These are phyloP conservation scores for Thalassaphorura encarpata DNA, from an alignment of 1,140 invertebrate species.

Conservation along the genomic window DNA sequence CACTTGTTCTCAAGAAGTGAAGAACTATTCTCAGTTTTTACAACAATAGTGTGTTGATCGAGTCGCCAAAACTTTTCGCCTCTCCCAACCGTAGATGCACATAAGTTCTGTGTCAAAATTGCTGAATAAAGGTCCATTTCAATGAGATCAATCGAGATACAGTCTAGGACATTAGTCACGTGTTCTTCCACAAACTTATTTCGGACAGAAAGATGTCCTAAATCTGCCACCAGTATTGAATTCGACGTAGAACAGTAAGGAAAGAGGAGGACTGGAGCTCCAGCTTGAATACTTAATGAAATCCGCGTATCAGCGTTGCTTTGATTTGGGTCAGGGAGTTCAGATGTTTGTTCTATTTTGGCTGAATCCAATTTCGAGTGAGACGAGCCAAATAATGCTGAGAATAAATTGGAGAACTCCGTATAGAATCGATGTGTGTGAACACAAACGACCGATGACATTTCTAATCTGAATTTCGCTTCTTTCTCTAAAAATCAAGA, in stretches of 20 bases:
- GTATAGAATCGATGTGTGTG: constrained; percentile 88
- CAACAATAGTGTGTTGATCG: constrained; percentile 9
- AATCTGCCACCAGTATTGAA: constrained; percentile 66
- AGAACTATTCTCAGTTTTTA: constrained; percentile 34
- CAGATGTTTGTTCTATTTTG: neutral
- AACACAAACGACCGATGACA: constrained; percentile 81
- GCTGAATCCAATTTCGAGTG: neutral
- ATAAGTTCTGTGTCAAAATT: constrained; percentile 33
- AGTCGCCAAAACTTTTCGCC: constrained; percentile 22
- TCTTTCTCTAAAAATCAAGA: constrained; percentile 49
- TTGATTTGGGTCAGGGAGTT: neutral
- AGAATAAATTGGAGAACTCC: constrained; percentile 54
- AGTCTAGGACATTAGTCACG: constrained; percentile 4
- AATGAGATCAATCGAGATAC: constrained; percentile 53
- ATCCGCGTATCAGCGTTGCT: constrained; percentile 40
- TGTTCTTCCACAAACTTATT: constrained; percentile 51
- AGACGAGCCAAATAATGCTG: constrained; percentile 32
- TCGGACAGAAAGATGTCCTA: constrained; percentile 65
- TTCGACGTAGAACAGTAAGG: constrained; percentile 72
- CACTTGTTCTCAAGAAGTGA: constrained; percentile 69
- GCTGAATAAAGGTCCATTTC: constrained; percentile 76
- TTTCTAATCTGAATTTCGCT: constrained; percentile 63
- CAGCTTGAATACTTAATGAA: constrained; percentile 58
- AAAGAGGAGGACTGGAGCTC: constrained; percentile 71
- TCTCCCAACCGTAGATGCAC: neutral